Base-by-base conservation (phyloP, 2,113 vertebrate species). In the Axis porcinus region DNA sequence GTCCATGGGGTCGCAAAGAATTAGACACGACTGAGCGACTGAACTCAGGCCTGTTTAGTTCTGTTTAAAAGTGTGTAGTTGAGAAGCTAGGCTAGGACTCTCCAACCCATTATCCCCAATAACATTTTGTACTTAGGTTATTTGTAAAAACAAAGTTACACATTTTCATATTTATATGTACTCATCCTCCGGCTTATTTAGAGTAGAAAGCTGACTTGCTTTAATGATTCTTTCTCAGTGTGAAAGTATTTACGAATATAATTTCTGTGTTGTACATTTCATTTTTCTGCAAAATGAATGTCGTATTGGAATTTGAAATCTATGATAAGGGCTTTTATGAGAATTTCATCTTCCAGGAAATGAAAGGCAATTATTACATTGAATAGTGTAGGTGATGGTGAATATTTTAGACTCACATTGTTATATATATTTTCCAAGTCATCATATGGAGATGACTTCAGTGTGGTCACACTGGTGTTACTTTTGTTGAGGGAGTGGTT, bases 231-330 rank as follows among this genome's bases (percentile, higher is more conserved):
- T 62, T 15, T 17, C 14, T n/a, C 47, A 76, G 1, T 89, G 40
- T 85, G 28, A 88, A 91, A 96, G 45, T 92, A 60, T 90, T 95
- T 95, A 79, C 78, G 40, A 55, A 45, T 93, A 52, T 30, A 85
- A 84, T 96, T 36, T 96, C 81, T 74, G 6, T 96, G 45, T 92
- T 2, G 7, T 60, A 91, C 4, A 40, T 25, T 94, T 91, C 12
- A 90, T 92, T 79, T 62, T 96, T 98, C 87, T 84, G 28, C 28
- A 92, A 85, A 67, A 54, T 97, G 96, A 97, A 96, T 96, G 81
- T 97, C 97, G 36, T 64, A 47, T 52, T 98, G 93, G 93, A 98
- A 96, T 98, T 99, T 98, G 96, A 98, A 98, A 97, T 86, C 76
- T 57, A 3, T 94, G 98, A 97, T 97, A 98, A 98, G 81, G 10